Conservation (phyloP, 2,113 vertebrate species). For the Grantiella picta region DNA sequence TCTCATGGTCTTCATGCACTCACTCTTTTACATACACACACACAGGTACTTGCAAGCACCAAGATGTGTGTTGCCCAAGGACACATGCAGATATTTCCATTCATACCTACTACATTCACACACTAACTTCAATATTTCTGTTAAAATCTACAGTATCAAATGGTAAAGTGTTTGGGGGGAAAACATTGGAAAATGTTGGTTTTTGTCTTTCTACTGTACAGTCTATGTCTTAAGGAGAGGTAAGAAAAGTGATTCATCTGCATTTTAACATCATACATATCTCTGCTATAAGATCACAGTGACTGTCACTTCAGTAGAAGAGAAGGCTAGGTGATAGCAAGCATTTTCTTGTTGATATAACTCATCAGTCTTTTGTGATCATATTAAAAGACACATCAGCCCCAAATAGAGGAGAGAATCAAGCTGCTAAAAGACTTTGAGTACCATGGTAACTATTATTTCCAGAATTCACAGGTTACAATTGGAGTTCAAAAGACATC, state of each 20-base stretch:
- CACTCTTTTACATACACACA: not conserved
- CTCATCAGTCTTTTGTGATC: not conserved
- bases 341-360: not conserved
- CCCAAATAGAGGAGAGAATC: not conserved
- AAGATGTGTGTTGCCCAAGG: not conserved
- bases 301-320: not conserved
- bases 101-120: not conserved
- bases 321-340: not conserved
- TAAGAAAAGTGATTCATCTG: not conserved
- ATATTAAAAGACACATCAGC: not conserved
- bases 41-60: not conserved
- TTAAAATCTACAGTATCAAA: not conserved
- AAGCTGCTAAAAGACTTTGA: not conserved
- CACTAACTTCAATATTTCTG: not conserved
- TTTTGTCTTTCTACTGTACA: not conserved
- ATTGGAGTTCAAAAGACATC: not conserved
- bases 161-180: not conserved
- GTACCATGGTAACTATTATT: slow-evolving; percentile 16
- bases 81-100: not conserved
- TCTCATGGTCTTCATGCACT: not conserved
- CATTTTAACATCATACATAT: not conserved
- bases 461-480: not conserved
- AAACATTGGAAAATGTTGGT: not conserved
- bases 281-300: not conserved
- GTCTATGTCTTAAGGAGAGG: not conserved